phyloP scores from a whole-genome alignment of 2,888 invertebrate species.

The Hetaerina titia region DNA sequence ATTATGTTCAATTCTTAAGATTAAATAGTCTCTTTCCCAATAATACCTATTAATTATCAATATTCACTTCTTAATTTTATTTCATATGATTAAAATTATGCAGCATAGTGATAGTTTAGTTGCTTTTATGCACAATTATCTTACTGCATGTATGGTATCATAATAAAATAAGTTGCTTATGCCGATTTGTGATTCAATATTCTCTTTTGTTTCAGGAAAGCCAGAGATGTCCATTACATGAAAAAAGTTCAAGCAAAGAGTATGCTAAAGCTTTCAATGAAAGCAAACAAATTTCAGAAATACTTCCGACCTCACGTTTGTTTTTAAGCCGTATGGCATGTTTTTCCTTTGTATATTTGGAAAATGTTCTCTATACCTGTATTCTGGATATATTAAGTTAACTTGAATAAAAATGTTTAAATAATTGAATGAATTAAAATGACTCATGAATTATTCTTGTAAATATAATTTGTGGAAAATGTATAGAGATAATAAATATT shows the following conservation, averaged over 20 bases:
- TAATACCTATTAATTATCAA: no score
- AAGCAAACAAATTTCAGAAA: conserved; percentile 89
- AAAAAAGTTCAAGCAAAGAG: conserved; percentile 88
- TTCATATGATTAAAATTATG: no score
- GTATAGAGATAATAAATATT: not conserved
- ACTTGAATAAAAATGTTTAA: not conserved
- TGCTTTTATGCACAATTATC: not conserved
- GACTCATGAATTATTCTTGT: not conserved
- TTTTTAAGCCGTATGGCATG: conserved; percentile 79
- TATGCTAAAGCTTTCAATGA: conserved; percentile 87
- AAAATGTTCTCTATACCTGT: not conserved
- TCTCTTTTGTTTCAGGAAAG: conserved; percentile 81
- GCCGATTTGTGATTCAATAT: not conserved
- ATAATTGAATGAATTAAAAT: no score
- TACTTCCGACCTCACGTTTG: conserved; percentile 91
- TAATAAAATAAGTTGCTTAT: no score
- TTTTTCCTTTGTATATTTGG: not conserved
- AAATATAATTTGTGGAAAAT: not conserved
- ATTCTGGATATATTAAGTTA: not conserved
- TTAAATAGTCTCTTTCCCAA: no score
- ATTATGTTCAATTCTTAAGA: no score
- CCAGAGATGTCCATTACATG: conserved; percentile 91
- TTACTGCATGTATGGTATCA: no score
- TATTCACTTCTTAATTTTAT: no score
- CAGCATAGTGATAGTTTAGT: no score